Percentiles rank a stretch among this genome's conserved stretches.
These are phyloP conservation scores for Ceratitis capitata DNA, from an alignment of 1,140 invertebrate species.

Conservation along the genomic window DNA sequence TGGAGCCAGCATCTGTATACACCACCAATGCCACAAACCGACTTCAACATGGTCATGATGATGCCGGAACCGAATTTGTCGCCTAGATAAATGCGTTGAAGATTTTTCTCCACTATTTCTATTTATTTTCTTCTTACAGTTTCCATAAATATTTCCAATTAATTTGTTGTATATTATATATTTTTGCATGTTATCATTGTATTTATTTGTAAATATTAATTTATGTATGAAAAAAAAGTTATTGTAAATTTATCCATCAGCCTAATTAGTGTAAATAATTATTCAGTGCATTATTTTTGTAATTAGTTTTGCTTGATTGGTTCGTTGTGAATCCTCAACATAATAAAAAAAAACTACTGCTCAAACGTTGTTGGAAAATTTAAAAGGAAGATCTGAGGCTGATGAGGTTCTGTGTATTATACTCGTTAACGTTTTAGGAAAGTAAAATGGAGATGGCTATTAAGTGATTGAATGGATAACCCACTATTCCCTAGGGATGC, in stretches of 20 bases:
- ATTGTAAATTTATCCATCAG: neutral
- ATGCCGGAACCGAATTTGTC: conserved; percentile 55
- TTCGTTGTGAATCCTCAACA: no score
- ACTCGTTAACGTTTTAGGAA: no score
- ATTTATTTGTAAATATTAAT: conserved; percentile 1
- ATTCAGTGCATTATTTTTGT: neutral
- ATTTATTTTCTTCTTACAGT: neutral
- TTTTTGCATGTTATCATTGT: conserved; percentile 4
- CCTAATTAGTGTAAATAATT: neutral
- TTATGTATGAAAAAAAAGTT: neutral
- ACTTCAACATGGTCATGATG: conserved; percentile 49
- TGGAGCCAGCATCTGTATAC: conserved; percentile 46
- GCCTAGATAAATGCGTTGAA: conserved; percentile 45
- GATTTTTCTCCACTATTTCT: neutral
- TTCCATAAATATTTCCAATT: neutral
- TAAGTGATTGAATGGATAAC: no score
- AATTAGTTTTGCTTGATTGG: no score
- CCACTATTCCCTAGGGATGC: no score
- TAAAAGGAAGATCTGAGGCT: no score
- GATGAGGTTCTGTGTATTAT: no score
- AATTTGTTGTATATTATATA: neutral
- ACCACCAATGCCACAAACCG: conserved; percentile 42
- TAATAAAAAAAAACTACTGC: no score
- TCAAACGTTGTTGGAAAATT: no score
- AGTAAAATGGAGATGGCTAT: no score